Evolutionary conservation across 2,797 vertebrate species (phyloP), one percentile per base, ranked within the genome.

Genomic region (Catamblyrhynchus diadema): DNA sequence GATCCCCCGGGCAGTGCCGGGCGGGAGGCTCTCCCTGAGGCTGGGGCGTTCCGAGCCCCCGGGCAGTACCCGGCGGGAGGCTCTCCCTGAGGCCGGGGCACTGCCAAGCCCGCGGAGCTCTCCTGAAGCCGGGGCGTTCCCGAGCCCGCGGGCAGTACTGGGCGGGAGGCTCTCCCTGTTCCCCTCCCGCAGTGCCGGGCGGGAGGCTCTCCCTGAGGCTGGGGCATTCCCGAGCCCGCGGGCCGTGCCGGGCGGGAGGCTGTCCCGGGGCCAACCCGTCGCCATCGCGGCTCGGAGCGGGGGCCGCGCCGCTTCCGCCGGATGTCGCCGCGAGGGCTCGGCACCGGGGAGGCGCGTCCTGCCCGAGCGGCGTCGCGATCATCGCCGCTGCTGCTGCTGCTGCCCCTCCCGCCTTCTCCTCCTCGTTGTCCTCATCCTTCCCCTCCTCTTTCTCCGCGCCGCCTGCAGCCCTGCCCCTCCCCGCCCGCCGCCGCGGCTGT

Each of bases 301-400:
- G 91, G 86, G 85, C 94, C 33, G 80, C 44, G 32, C 78, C 45
- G 89, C 83, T 95, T 96, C 94, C 94, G 92, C 92, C 94, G 94
- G 95, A 96, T 94, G 94, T 95, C 45, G 92, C 84, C 47, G 81
- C n/a, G 42, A 54, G 92, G 84, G 90, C 79, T 69, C 50, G 74
- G 59, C 53, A 33, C 10, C 35, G 8, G 75, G 30, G 78, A 57
- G 78, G 85, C 90, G 84, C 83, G 80, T 79, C 72, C 73, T 72
- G 93, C 62, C 51, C 35, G 72, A 89, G 89, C 64, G 61, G 89
- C 48, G 39, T 47, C 42, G 47, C 37, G 66, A 65, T 90, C 28
- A 8, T 54, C n/a, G 28, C 33, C 8, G 33, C 56, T 4, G 45
- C 44, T 25, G 54, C 56, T 30, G 19, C 72, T 23, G 30, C n/a